These are phyloP conservation scores for Oikopleura dioica DNA, from an alignment of 23 tunicate genomes.

Conservation along the genomic window DNA sequence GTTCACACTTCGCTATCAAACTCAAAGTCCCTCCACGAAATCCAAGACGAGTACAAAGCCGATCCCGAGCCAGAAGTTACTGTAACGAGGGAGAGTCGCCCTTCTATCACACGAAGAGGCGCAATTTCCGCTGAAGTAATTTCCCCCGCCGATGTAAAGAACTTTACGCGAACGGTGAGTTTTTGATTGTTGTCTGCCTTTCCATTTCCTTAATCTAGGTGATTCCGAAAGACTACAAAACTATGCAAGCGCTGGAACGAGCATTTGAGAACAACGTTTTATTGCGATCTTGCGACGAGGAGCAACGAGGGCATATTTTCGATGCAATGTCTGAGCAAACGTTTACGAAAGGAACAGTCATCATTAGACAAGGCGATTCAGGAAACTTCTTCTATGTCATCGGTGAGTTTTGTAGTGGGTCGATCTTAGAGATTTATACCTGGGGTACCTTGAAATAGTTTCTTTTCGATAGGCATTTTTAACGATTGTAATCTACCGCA, in stretches of 20 bases:
- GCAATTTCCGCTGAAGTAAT: slow-evolving; percentile 93
- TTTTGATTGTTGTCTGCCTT: background rate
- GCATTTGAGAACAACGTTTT: slow-evolving; percentile 84
- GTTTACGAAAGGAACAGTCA: slow-evolving; percentile 36
- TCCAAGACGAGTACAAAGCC: background rate
- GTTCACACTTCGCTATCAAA: no score
- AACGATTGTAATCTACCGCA: no score
- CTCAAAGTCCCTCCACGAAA: background rate
- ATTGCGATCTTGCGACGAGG: slow-evolving; percentile 79
- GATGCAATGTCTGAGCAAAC: slow-evolving; percentile 65
- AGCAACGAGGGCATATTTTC: slow-evolving; percentile 69
- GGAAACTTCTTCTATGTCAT: slow-evolving; percentile 95
- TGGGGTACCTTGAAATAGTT: slow-evolving; percentile 84
- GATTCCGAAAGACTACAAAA: slow-evolving; percentile 91
- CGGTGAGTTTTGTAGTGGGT: slow-evolving; percentile 15
- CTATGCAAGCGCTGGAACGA: slow-evolving; percentile 78
- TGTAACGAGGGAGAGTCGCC: background rate
- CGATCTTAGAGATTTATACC: no score
- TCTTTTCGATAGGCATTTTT: no score
- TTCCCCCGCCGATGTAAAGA: slow-evolving; percentile 58
- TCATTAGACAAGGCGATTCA: slow-evolving; percentile 89
- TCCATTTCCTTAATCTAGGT: slow-evolving; percentile 3
- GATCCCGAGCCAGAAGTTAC: background rate
- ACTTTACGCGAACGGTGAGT: slow-evolving; percentile 54
- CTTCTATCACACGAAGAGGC: slow-evolving; percentile 23